Percentiles rank a stretch among this genome's conserved stretches.
Evolutionary conservation across 2,797 vertebrate genomes (phyloP).

Genomic region (Meda fulgida): DNA sequence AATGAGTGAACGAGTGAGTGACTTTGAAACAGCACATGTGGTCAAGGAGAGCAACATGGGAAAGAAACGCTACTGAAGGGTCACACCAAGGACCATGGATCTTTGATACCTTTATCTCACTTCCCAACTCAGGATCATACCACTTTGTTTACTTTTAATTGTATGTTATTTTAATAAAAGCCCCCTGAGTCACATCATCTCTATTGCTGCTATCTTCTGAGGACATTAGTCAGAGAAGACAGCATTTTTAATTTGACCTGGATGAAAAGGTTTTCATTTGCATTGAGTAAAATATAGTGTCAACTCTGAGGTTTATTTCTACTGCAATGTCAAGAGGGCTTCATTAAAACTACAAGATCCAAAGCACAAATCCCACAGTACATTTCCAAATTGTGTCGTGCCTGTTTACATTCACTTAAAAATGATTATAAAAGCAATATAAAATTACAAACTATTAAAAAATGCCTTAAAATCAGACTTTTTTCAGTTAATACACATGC

Average conservation of each 20-base stretch:
- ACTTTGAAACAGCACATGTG: constrained; percentile 29
- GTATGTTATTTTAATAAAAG: background rate
- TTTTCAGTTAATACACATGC: background rate
- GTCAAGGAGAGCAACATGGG: background rate
- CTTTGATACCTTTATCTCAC: background rate
- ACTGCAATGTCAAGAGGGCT: background rate
- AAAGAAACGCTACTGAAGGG: background rate
- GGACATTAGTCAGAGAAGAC: background rate
- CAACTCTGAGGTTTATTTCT: background rate
- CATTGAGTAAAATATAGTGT: constrained; percentile 1
- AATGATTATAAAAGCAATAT: background rate
- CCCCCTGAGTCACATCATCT: background rate
- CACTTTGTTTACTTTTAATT: constrained; percentile 14
- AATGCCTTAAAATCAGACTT: background rate
- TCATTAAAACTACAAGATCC: background rate
- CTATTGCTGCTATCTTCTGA: background rate
- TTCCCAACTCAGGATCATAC: background rate
- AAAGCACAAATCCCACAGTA: background rate
- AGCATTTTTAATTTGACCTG: background rate
- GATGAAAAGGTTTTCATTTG: background rate
- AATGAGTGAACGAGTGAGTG: constrained; percentile 12
- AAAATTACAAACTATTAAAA: background rate
- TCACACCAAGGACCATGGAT: background rate
- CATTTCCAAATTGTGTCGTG: background rate
- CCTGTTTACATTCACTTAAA: background rate